A percentile compares a stretch with the other conserved stretches of the same genome.
Evolutionary conservation across 2,113 vertebrate species (phyloP).

Genomic region (Callithrix jacchus): DNA sequence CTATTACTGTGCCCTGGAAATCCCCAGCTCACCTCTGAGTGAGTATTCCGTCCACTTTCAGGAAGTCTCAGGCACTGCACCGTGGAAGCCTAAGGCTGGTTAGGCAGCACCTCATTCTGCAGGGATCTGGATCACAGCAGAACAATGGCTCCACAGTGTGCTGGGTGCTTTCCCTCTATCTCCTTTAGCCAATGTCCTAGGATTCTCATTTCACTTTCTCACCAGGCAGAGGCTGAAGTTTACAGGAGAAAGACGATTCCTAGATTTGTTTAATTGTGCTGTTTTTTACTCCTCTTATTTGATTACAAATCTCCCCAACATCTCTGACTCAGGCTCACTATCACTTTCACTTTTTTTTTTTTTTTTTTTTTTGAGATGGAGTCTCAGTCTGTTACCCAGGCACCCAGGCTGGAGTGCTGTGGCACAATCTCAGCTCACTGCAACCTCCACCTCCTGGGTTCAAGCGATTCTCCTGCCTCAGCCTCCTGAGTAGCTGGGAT

Average conservation of each 20-base stretch:
- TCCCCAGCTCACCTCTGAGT: constrained; percentile 77
- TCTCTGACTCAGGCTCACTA: neutral
- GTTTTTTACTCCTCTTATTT: neutral
- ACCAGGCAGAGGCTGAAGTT: neutral
- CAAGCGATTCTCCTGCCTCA: too few species aligned
- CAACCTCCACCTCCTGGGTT: too few species aligned
- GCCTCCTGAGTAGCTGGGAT: too few species aligned
- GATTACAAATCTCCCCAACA: neutral
- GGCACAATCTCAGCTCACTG: too few species aligned
- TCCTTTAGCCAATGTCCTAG: neutral
- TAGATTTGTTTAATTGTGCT: neutral
- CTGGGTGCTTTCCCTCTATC: neutral
- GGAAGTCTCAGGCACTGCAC: neutral
- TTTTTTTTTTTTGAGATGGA: too few species aligned
- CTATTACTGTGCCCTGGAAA: constrained; percentile 85
- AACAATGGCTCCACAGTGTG: fast-evolving
- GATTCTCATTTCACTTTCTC: neutral
- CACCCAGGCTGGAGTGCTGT: too few species aligned
- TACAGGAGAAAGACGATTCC: neutral
- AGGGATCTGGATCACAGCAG: neutral
- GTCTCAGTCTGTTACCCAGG: too few species aligned
- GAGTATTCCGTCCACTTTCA: constrained; percentile 42
- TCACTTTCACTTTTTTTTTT: too few species aligned
- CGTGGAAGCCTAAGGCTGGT: neutral
- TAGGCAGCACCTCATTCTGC: neutral